Evolutionary conservation across 2,797 vertebrate species (phyloP), one percentile per base, ranked within the genome.

Genomic region (Sylvia borin): DNA sequence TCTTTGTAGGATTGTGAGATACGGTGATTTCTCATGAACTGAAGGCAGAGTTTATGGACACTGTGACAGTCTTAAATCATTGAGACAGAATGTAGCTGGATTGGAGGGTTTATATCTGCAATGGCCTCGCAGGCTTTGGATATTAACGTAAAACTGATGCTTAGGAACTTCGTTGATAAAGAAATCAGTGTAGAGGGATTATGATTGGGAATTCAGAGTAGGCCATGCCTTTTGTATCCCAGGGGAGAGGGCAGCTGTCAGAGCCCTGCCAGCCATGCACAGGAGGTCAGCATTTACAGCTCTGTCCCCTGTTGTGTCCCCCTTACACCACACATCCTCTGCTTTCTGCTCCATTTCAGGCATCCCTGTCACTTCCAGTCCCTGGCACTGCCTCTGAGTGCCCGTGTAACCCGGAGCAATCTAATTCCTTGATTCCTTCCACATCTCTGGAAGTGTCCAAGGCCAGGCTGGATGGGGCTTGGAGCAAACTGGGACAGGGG

Each of bases 291-390:
- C 1, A 20, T 15, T 13, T 11, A 2, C 58, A 34, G 27, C 40
- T 13, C 1, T 26, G 16, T 57, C 17, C 34, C 61, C 57, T 7
- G 22, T 1, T 7, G 1, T 5, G 15, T 55, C 26, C 31, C 27
- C 21, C 24, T 31, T 7, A 3, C 2, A 3, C 13, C 24, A 0
- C 2, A 2, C 31, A 10, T 10, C 43, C 47, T 16, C 51, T 47
- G 58, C 50, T 54, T 16, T 31, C 34, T 9, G 42, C 26, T 5
- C 47, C 26, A 9, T 62, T 45, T 29, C 50, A 13, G 38, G 36
- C 50, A 16, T 53, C 72, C 26, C 50, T 25, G 9, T 3, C 9
- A 1, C 12, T 58, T 43, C 24, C 42, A 57, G n/a, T 50, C 51
- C 48, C 25, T 48, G 50, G 25, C 64, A 34, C 34, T 68, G 45